Evolutionary conservation across 2,797 vertebrate species (phyloP).

Genomic region (Tympanoctomys barrerae): DNA sequence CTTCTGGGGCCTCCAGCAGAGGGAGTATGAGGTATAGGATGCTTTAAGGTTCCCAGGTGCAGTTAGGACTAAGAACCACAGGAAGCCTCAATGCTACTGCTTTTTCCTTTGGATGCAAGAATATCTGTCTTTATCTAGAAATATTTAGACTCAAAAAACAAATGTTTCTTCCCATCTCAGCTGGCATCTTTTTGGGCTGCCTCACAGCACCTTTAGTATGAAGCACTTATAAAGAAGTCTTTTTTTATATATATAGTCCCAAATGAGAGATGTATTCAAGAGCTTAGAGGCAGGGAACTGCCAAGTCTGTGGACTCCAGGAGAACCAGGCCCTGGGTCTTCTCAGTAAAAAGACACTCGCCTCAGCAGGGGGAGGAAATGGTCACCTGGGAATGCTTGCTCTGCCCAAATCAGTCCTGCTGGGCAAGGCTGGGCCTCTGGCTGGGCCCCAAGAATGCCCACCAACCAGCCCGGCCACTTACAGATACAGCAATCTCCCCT

Average conservation of each 20-base stretch:
- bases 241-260: neutral
- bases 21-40: too few relatives aligned
- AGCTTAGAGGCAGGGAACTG: neutral
- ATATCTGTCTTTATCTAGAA: neutral
- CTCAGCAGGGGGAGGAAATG: too few relatives aligned
- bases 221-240: neutral
- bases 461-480: constrained; percentile 81
- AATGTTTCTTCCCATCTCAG: neutral
- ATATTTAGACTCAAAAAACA: neutral
- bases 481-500: constrained; percentile 90
- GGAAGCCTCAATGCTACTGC: neutral
- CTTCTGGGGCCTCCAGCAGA: neutral
- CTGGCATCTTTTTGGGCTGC: neutral
- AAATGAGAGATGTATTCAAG: neutral
- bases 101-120: neutral
- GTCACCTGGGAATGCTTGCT: neutral
- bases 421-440: neutral
- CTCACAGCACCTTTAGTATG: neutral
- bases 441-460: neutral
- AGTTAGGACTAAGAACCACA: neutral
- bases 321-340: neutral
- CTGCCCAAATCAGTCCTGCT: neutral
- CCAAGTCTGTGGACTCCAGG: neutral
- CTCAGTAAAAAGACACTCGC: neutral
- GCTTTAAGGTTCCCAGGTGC: neutral